Evolutionary conservation across 2,113 vertebrate genomes (phyloP).

Genomic region (Pygoscelis antarcticus): DNA sequence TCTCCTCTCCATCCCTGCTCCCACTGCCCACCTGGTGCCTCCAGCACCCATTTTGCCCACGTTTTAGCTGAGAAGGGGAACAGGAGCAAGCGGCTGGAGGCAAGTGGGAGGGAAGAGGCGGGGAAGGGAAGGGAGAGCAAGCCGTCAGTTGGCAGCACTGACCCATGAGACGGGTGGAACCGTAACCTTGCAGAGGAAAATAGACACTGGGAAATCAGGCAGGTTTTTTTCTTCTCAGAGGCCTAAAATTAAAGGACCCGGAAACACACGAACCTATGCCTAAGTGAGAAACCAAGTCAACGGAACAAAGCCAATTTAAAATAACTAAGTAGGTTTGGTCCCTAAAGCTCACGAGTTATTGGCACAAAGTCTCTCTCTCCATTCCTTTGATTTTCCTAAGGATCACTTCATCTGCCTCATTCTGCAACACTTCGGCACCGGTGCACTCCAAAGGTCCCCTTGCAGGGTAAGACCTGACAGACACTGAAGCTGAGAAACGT

Average conservation of each 20-base stretch:
- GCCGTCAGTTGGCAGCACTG: neutral
- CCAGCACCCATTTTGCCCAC: accelerated
- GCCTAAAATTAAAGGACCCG: neutral
- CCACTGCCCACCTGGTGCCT: neutral
- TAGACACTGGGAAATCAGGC: neutral
- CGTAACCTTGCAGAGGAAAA: neutral
- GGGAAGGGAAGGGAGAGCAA: neutral
- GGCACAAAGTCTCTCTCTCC: neutral
- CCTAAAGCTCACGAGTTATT: neutral
- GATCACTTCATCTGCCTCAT: neutral
- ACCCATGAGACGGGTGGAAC: neutral
- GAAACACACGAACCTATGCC: neutral
- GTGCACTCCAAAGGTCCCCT: neutral
- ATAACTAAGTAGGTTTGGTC: conserved; percentile 29
- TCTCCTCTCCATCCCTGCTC: neutral
- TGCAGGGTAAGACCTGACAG: neutral
- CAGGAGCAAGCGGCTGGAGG: neutral
- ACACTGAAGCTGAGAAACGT: neutral
- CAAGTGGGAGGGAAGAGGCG: neutral
- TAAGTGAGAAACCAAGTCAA: conserved; percentile 29
- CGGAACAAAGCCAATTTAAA: conserved; percentile 56
- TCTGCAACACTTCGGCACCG: neutral
- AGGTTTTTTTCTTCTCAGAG: neutral
- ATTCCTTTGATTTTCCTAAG: neutral
- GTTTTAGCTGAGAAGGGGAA: neutral